Conservation (phyloP, 2,113 vertebrate genomes). For the Sigmodon hispidus region DNA sequence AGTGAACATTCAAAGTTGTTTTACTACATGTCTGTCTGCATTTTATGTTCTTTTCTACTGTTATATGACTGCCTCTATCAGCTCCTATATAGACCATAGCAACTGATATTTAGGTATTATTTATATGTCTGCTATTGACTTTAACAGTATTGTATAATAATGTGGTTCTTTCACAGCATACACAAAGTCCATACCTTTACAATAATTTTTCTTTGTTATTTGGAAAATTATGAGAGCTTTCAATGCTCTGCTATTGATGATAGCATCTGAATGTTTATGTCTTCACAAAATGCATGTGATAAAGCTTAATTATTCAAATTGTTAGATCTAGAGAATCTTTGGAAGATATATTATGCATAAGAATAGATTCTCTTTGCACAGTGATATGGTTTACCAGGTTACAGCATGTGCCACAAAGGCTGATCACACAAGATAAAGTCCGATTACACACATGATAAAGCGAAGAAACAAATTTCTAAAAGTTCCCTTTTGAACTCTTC, state of each 20-base stretch:
- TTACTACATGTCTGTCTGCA: not conserved
- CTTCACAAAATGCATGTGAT: not conserved
- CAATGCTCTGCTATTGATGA: fast-evolving
- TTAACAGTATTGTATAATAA: not conserved
- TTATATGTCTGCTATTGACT: not conserved
- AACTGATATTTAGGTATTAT: not conserved
- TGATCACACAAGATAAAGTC: not conserved
- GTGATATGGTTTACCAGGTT: not conserved
- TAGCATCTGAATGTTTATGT: not conserved
- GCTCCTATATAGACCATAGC: not conserved
- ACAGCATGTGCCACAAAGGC: no score
- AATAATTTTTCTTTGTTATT: not conserved
- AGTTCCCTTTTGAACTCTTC: not conserved
- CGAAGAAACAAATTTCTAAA: no score
- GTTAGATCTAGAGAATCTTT: not conserved
- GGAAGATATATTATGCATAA: not conserved
- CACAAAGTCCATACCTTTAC: not conserved
- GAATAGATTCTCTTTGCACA: fast-evolving
- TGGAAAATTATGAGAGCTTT: not conserved
- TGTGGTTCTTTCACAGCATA: not conserved
- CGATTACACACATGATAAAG: not conserved
- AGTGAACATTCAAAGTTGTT: not conserved
- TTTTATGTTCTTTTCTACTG: not conserved
- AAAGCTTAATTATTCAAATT: not conserved
- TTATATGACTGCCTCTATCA: fast-evolving